phyloP scores from a whole-genome alignment of 2,797 vertebrate genomes.

The Sebastes minor region DNA sequence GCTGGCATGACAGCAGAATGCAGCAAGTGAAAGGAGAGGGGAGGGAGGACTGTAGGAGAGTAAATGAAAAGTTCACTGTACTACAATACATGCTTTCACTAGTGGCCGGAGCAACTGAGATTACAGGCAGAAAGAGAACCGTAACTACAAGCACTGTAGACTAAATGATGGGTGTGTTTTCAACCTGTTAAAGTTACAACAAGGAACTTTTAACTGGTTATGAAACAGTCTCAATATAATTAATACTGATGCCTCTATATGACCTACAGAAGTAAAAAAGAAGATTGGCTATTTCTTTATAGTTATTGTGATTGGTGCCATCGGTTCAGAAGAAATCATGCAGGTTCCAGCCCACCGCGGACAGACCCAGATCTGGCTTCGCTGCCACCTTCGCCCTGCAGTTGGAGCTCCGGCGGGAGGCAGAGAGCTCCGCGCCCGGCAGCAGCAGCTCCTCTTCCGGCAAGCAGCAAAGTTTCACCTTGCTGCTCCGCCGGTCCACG shows the following conservation, averaged over 20 bases:
- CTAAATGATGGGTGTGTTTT: background rate
- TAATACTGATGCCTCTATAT: too few relatives aligned
- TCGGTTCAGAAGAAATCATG: background rate
- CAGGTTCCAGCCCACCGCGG: background rate
- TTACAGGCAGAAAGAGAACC: background rate
- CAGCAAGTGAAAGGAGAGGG: constrained; percentile 31
- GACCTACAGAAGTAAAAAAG: background rate
- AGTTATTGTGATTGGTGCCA: background rate
- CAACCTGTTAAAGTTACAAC: background rate
- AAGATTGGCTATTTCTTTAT: background rate
- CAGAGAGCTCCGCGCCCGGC: background rate
- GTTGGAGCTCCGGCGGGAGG: background rate
- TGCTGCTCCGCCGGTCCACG: too few relatives aligned
- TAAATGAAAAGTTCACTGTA: constrained; percentile 33
- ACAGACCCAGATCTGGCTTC: background rate
- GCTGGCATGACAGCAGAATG: constrained; percentile 59
- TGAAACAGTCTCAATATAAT: background rate
- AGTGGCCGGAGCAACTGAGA: background rate
- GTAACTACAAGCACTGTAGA: background rate
- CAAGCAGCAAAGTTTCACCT: background rate
- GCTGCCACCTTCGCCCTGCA: background rate
- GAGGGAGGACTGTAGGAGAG: background rate
- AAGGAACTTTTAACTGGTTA: background rate
- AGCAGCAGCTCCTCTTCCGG: background rate
- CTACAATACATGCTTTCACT: constrained; percentile 12